These are phyloP conservation scores for Rotaria macrura DNA, from an alignment of 2,888 invertebrate species.

Conservation along the genomic window DNA sequence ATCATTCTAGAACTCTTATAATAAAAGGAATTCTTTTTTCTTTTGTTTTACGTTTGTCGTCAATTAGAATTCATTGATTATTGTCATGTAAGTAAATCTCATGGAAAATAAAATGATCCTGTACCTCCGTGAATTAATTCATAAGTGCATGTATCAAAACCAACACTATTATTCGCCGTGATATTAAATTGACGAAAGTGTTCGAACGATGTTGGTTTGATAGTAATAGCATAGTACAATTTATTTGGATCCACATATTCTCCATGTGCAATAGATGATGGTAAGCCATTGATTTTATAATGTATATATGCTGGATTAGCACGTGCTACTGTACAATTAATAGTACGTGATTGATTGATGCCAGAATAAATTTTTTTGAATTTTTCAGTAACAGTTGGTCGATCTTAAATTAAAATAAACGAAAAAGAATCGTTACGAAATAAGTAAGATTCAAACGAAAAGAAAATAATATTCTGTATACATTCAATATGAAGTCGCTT, in stretches of 20 bases:
- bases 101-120: too few species aligned
- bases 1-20: too few species aligned
- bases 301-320: constrained; percentile 12
- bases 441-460: background rate
- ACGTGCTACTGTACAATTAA: background rate
- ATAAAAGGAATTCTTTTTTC: too few species aligned
- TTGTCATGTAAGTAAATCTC: too few species aligned
- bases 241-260: background rate
- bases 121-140: constrained; percentile 17
- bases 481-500: constrained; percentile 5
- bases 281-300: background rate
- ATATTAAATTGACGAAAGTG: constrained; percentile 6
- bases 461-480: background rate
- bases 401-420: background rate
- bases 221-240: background rate
- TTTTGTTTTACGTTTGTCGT: too few species aligned
- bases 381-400: background rate
- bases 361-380: background rate
- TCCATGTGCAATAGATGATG: background rate
- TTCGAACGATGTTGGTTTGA: background rate
- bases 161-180: background rate
- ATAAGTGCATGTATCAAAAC: constrained; percentile 11
- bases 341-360: background rate
- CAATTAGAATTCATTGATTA: too few species aligned
- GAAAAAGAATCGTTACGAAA: background rate